These are phyloP conservation scores for Silvanus unidentatus DNA, from an alignment of 2,888 invertebrate species.

Conservation along the genomic window DNA sequence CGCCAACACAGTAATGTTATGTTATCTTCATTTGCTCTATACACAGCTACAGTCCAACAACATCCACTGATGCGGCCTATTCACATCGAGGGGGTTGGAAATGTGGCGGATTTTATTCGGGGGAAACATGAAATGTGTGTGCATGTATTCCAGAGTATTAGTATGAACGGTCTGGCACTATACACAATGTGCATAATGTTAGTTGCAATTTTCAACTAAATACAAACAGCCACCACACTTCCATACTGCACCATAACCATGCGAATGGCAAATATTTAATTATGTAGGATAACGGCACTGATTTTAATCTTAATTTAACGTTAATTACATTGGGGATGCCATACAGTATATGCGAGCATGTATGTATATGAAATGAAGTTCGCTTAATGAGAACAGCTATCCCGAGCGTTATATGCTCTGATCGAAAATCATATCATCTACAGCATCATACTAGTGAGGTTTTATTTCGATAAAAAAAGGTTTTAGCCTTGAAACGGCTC, in stretches of 20 bases:
- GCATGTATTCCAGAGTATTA: too few species aligned
- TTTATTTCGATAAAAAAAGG: too few species aligned
- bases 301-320: constrained; percentile 12
- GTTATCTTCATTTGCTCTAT: constrained; percentile 44
- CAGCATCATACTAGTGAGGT: too few species aligned
- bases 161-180: too few species aligned
- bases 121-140: constrained; percentile 8
- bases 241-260: constrained; percentile 16
- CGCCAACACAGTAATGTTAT: constrained; percentile 35
- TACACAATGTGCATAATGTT: constrained; percentile 24
- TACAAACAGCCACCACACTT: constrained; percentile 21
- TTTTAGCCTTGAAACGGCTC: too few species aligned
- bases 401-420: too few species aligned
- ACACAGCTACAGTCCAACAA: constrained; percentile 29
- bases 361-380: constrained; percentile 3
- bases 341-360: too few species aligned
- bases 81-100: constrained; percentile 29
- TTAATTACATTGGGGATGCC: constrained; percentile 1
- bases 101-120: too few species aligned
- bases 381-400: not conserved
- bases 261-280: constrained; percentile 31
- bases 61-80: constrained; percentile 17
- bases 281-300: constrained; percentile 17
- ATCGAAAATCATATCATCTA: too few species aligned
- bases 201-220: constrained; percentile 31